Conservation (phyloP, 1,140 invertebrate species). For the Meloidogyne chitwoodi region DNA sequence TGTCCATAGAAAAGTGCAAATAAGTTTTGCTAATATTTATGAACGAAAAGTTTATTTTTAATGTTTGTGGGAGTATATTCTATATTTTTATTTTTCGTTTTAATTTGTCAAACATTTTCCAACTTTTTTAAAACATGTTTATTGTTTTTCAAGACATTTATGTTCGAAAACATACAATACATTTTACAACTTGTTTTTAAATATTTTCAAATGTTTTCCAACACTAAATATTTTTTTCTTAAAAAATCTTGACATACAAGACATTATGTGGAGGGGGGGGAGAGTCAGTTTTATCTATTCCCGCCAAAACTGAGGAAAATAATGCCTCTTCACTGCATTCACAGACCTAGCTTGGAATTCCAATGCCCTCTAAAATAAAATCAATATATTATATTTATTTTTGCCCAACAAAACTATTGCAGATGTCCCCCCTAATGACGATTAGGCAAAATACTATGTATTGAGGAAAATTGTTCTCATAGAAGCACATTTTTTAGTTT, state of each 20-base stretch:
- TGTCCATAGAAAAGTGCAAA: too few relatives aligned
- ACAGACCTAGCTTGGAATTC: background rate
- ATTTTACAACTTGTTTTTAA: background rate
- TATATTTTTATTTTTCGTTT: too few relatives aligned
- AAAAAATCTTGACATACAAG: too few relatives aligned
- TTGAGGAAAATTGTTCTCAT: background rate
- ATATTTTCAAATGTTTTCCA: background rate
- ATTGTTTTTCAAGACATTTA: too few relatives aligned
- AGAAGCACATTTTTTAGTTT: background rate
- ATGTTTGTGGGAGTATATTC: too few relatives aligned
- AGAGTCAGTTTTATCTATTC: too few relatives aligned
- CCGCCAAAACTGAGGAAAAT: too few relatives aligned
- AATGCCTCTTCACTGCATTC: background rate
- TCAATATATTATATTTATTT: background rate
- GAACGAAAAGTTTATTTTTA: too few relatives aligned
- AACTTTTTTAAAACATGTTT: background rate
- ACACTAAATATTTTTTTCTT: too few relatives aligned
- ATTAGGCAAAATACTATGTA: background rate
- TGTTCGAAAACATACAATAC: too few relatives aligned
- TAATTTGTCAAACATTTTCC: background rate
- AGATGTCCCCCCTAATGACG: background rate
- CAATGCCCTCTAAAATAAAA: background rate
- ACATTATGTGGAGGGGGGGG: too few relatives aligned
- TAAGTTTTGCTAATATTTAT: too few relatives aligned
- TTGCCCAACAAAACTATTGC: background rate